Evolutionary conservation across 2,113 vertebrate genomes (phyloP), one percentile per base, ranked within the genome.

Genomic region (Ceyx melanurus): DNA sequence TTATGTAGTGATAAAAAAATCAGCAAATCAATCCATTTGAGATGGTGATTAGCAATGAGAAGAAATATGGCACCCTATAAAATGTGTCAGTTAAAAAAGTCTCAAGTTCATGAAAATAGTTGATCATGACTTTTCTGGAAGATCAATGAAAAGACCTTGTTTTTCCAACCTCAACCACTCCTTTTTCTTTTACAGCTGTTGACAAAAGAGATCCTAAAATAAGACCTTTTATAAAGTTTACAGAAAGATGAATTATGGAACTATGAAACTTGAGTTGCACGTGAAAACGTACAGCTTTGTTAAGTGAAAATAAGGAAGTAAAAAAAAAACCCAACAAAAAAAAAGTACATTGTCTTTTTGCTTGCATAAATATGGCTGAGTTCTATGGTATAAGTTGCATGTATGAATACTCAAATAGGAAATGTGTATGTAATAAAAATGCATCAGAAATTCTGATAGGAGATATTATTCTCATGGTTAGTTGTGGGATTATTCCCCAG

Each of bases 1-100:
- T 89, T 79, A 37, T 20, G 31, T 80, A 89, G 57, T 72, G 74
- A 87, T 46, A 85, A 90, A 79, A 79, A 84, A 94, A 82, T 40
- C n/a, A 80, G 20, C 22, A 54, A 88, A 92, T 64, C 1, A 87
- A 76, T 76, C 20, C 5, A 58, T 82, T 40, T 73, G 31, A 85
- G 58, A 84, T 64, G 15, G 33, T 45, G 22, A 88, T 76, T 67
- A 84, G 16, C 31, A 87, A 50, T 17, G 9, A 73, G 50, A 84
- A 82, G 29, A 35, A 53, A 88, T 31, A 78, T 15, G 37, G 26
- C n/a, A 74, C 11, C 26, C 46, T 77, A 73, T 56, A 72, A 93
- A 88, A 91, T 35, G 3, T 57, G 16, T 40, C 33, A 80, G 23
- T 78, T 43, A 61, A 65, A 88, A 65, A 77, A 68, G 19, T 58